These are phyloP conservation scores for Climacteris rufus DNA, from an alignment of 2,113 vertebrate genomes.

Conservation along the genomic window DNA sequence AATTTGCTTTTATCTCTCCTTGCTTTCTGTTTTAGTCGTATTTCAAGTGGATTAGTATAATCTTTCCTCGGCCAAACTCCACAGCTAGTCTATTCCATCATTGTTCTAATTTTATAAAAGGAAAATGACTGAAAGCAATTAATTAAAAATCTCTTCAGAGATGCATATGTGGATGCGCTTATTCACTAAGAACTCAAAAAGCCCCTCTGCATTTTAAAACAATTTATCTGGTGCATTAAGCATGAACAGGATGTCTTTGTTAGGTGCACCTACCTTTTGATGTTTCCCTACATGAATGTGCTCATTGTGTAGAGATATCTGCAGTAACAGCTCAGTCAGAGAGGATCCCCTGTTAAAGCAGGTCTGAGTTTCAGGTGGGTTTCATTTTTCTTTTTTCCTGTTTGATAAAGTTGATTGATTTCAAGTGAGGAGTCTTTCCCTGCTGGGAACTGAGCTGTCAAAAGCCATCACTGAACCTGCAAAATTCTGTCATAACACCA, in stretches of 20 bases:
- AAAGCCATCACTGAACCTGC: constrained; percentile 19
- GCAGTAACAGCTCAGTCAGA: not conserved
- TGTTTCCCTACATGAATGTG: not conserved
- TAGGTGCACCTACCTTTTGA: not conserved
- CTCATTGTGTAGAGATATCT: not conserved
- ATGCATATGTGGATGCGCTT: not conserved
- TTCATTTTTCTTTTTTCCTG: not conserved
- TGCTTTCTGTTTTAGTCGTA: not conserved
- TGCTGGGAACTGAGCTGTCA: constrained; percentile 27
- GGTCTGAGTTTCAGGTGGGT: not conserved
- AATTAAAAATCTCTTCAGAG: constrained; percentile 26
- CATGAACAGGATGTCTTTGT: not conserved
- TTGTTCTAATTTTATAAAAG: constrained; percentile 23
- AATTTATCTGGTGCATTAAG: not conserved
- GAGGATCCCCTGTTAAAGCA: not conserved
- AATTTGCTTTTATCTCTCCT: constrained; percentile 14
- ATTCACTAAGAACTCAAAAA: constrained; percentile 5
- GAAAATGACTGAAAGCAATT: constrained; percentile 24
- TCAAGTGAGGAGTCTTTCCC: not conserved
- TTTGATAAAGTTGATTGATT: constrained; percentile 1
- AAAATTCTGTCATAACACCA: not conserved
- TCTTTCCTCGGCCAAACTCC: not conserved
- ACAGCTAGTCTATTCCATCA: not conserved
- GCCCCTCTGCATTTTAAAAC: not conserved
- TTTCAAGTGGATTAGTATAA: constrained; percentile 51